Conservation (phyloP, 2,888 invertebrate species). For the Nomada ruficornis region DNA sequence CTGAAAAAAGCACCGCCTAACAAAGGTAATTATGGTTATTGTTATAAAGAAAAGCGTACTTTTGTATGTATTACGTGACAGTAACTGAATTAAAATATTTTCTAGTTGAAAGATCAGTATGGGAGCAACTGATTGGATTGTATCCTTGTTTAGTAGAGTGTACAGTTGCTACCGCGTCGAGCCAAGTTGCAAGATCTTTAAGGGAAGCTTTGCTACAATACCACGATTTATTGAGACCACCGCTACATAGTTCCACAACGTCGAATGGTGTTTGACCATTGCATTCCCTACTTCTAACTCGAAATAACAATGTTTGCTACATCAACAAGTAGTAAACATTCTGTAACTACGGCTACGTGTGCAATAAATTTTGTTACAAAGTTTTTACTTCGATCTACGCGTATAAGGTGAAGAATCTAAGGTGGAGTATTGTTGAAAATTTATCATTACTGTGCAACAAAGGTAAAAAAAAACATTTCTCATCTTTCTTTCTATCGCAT, state of each 20-base stretch:
- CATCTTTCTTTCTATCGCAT: constrained; percentile 16
- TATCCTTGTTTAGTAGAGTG: constrained; percentile 96
- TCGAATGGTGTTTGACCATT: constrained; percentile 82
- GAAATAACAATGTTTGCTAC: constrained; percentile 55
- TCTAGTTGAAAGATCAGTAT: constrained; percentile 94
- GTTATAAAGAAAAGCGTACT: not conserved
- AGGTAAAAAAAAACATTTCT: constrained; percentile 19
- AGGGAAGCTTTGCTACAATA: constrained; percentile 95
- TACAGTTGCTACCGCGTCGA: constrained; percentile 90
- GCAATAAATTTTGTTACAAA: constrained; percentile 36
- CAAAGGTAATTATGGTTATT: constrained; percentile 87
- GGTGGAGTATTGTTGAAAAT: constrained; percentile 30
- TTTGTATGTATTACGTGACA: not conserved
- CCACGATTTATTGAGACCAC: constrained; percentile 91
- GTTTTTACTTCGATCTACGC: constrained; percentile 38
- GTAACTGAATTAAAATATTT: constrained; percentile 55
- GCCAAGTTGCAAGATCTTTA: constrained; percentile 92
- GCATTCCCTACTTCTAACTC: constrained; percentile 69
- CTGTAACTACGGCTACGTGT: constrained; percentile 38
- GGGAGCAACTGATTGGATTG: constrained; percentile 96
- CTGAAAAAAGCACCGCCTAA: constrained; percentile 96
- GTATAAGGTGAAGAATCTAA: constrained; percentile 30
- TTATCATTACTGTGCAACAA: constrained; percentile 20
- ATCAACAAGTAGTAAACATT: constrained; percentile 39
- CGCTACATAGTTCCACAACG: constrained; percentile 81